Conservation (phyloP, 1,140 invertebrate species). For the Pseudomyrmex gracilis region DNA sequence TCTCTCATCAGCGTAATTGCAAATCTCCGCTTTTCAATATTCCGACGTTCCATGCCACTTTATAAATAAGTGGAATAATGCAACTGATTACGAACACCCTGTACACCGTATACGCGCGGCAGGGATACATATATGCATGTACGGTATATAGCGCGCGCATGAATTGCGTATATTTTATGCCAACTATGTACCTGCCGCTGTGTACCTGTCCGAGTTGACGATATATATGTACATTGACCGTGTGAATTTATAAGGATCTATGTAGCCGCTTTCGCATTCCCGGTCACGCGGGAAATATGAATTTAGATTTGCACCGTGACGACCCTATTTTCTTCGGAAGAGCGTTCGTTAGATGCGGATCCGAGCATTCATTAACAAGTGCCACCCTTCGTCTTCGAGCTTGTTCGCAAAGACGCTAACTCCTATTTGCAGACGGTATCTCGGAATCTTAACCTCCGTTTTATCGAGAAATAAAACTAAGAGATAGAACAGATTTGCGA, state of each 20-base stretch:
- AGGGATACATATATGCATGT: background rate
- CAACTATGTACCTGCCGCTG: background rate
- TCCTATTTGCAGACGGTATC: background rate
- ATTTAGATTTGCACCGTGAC: constrained; percentile 67
- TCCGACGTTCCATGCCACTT: no score
- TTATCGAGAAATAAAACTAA: background rate
- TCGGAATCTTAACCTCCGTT: background rate
- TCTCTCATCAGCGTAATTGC: no score
- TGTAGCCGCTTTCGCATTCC: constrained; percentile 51
- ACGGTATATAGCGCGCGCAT: background rate
- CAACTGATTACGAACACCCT: no score
- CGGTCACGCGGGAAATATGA: constrained; percentile 70
- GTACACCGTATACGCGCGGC: no score
- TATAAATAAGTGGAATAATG: no score
- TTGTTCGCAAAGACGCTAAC: background rate
- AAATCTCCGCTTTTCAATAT: no score
- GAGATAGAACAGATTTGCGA: background rate
- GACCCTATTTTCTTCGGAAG: constrained; percentile 42
- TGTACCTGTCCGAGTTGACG: constrained; percentile 1
- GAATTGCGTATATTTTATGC: background rate
- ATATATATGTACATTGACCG: constrained; percentile 1
- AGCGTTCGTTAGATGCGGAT: background rate
- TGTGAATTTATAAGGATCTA: constrained; percentile 67
- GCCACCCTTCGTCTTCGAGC: constrained; percentile 9
- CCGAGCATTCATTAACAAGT: constrained; percentile 25